Conservation (phyloP, 2,888 invertebrate genomes). For the Crioceris asparagi region DNA sequence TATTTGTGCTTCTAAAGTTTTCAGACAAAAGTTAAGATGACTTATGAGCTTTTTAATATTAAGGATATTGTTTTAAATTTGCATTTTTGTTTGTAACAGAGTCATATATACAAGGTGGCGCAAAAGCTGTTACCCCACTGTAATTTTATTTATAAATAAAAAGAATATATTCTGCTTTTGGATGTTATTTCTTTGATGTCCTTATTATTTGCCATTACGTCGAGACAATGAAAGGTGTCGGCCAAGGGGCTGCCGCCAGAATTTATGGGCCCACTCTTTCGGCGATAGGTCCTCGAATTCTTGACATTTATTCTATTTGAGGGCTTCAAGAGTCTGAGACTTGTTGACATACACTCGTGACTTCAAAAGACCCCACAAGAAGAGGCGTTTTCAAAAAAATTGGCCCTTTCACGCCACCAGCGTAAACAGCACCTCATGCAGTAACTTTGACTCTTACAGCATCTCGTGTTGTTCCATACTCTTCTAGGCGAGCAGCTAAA, state of each 20-base stretch:
- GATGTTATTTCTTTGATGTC: neutral
- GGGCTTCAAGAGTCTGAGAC: slow-evolving; percentile 15
- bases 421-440: slow-evolving; percentile 1
- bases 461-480: slow-evolving; percentile 7
- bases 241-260: slow-evolving; percentile 13
- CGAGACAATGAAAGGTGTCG: slow-evolving; percentile 7
- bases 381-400: slow-evolving; percentile 4
- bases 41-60: too few relatives aligned
- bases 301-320: slow-evolving; percentile 15
- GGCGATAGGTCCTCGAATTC: slow-evolving; percentile 15
- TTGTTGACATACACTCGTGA: slow-evolving; percentile 14
- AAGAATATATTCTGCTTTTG: neutral
- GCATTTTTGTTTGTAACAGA: too few relatives aligned
- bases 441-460: slow-evolving; percentile 6
- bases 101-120: too few relatives aligned
- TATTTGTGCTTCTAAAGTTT: too few relatives aligned
- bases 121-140: too few relatives aligned
- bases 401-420: slow-evolving; percentile 1
- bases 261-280: slow-evolving; percentile 18
- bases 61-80: too few relatives aligned
- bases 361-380: slow-evolving; percentile 15
- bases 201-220: neutral
- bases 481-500: slow-evolving; percentile 10
- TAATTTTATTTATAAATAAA: too few relatives aligned
- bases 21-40: too few relatives aligned